A percentile compares a stretch with the other conserved stretches of the same genome.
phyloP scores from a whole-genome alignment of 1,140 invertebrate species.

The Tetranychus cinnabarinus region DNA sequence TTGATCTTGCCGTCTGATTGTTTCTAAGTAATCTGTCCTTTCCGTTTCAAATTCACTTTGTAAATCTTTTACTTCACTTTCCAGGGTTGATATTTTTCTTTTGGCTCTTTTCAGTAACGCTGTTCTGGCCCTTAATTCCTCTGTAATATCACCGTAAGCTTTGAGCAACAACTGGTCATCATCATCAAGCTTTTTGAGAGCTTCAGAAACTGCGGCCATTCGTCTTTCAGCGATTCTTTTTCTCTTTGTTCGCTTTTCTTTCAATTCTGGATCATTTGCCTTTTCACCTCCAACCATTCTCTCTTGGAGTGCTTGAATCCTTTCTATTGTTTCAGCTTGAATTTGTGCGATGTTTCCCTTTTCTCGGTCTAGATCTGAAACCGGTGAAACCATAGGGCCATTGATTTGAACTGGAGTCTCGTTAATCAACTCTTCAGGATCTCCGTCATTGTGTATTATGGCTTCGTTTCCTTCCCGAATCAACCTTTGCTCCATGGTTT shows the following conservation, averaged over 20 bases:
- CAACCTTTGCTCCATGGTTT: conserved; percentile 31
- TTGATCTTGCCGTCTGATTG: conserved; percentile 48
- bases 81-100: conserved; percentile 35
- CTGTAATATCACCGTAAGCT: conserved; percentile 47
- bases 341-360: neutral
- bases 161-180: conserved; percentile 37
- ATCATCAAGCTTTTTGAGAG: conserved; percentile 40
- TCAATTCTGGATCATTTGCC: conserved; percentile 34
- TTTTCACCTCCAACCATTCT: conserved; percentile 56
- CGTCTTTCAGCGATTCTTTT: conserved; percentile 41
- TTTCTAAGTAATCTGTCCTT: conserved; percentile 51
- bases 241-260: conserved; percentile 34
- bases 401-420: neutral
- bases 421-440: neutral
- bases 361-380: neutral
- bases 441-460: too few relatives aligned
- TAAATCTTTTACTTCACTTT: conserved; percentile 48
- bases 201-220: conserved; percentile 29
- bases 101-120: conserved; percentile 40
- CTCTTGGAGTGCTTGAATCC: conserved; percentile 40
- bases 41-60: conserved; percentile 63
- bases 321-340: conserved; percentile 14
- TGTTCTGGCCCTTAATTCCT: conserved; percentile 45
- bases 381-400: neutral
- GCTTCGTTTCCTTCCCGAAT: neutral